Evolutionary conservation across 1,140 invertebrate genomes (phyloP).

Genomic region (Caenorhabditis latens): DNA sequence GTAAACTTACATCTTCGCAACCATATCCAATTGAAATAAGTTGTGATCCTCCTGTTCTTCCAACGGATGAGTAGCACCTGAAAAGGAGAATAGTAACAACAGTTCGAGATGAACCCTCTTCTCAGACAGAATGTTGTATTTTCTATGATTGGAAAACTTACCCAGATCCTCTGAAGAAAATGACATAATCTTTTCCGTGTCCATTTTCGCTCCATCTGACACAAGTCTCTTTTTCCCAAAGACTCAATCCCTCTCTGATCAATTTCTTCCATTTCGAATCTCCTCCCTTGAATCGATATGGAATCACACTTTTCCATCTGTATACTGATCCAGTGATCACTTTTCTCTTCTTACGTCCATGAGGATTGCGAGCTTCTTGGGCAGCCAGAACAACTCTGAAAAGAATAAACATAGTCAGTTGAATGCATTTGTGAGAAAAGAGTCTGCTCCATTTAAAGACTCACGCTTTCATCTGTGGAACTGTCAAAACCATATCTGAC

Average conservation of each 20-base stretch:
- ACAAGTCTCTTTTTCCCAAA: slow-evolving; percentile 68
- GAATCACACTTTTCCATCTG: slow-evolving; percentile 64
- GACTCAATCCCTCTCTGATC: slow-evolving; percentile 59
- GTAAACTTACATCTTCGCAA: slow-evolving; percentile 64
- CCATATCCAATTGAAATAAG: slow-evolving; percentile 69
- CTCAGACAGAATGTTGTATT: too few relatives aligned
- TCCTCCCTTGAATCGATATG: slow-evolving; percentile 65
- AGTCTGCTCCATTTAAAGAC: neutral
- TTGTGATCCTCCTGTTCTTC: slow-evolving; percentile 66
- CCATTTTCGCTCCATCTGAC: slow-evolving; percentile 66
- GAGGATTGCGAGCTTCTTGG: slow-evolving; percentile 45
- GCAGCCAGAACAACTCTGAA: slow-evolving; percentile 63
- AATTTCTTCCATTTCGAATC: slow-evolving; percentile 66
- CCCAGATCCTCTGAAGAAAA: slow-evolving; percentile 68
- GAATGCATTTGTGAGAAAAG: too few relatives aligned
- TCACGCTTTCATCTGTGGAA: slow-evolving; percentile 67
- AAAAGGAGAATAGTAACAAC: neutral
- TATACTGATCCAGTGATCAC: slow-evolving; percentile 66
- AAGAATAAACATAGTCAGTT: too few relatives aligned
- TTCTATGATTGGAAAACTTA: neutral
- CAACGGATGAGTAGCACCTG: slow-evolving; percentile 67
- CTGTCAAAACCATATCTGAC: slow-evolving; percentile 66
- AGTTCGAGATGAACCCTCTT: too few relatives aligned
- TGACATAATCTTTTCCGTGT: slow-evolving; percentile 61
- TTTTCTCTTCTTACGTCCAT: slow-evolving; percentile 64